Conservation (phyloP, 2,888 invertebrate genomes). For the Agrilus mali region DNA sequence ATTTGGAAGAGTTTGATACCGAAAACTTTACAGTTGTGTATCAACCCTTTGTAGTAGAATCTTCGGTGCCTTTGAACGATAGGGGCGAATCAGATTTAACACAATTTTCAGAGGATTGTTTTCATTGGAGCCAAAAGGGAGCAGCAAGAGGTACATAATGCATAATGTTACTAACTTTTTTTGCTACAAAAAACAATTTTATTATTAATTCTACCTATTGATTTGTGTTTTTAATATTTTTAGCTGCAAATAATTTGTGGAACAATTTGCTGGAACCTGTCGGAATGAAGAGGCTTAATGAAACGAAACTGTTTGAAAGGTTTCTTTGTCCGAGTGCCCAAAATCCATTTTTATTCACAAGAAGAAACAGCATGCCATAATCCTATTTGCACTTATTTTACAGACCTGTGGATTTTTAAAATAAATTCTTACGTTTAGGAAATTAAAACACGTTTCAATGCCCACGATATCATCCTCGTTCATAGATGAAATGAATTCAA, state of each 20-base stretch:
- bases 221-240: constrained; percentile 14
- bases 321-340: constrained; percentile 37
- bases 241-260: constrained; percentile 46
- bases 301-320: constrained; percentile 20
- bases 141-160: constrained; percentile 45
- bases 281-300: constrained; percentile 32
- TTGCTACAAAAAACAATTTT: too few relatives aligned
- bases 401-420: too few relatives aligned
- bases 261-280: constrained; percentile 46
- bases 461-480: too few relatives aligned
- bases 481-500: too few relatives aligned
- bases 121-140: constrained; percentile 48
- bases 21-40: constrained; percentile 46
- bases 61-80: constrained; percentile 30
- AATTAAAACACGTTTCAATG: too few relatives aligned
- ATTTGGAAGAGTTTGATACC: constrained; percentile 32
- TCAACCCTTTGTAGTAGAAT: constrained; percentile 37
- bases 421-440: too few relatives aligned
- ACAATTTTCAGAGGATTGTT: constrained; percentile 47
- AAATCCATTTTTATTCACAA: constrained; percentile 35
- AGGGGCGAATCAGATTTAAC: constrained; percentile 36
- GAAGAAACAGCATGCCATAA: constrained; percentile 18
- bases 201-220: too few relatives aligned
- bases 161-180: too few relatives aligned
- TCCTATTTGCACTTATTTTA: too few relatives aligned